These are phyloP conservation scores for Pollenia angustigena DNA, from an alignment of 2,888 invertebrate genomes.

Conservation along the genomic window DNA sequence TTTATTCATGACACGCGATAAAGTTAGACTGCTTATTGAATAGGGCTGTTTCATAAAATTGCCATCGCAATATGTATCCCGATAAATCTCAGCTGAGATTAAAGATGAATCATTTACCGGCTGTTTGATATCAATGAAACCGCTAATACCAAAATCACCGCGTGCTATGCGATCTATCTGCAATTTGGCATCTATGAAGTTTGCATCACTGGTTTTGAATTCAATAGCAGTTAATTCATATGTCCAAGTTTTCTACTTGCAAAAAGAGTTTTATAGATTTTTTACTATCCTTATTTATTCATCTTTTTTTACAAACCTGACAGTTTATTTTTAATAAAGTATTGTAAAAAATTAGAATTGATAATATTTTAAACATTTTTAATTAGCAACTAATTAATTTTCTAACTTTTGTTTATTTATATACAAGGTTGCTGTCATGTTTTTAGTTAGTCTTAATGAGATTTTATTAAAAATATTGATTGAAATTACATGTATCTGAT, in stretches of 20 bases:
- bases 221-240: background rate
- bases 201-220: background rate
- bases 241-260: background rate
- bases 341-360: too few species aligned
- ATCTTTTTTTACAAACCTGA: background rate
- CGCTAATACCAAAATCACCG: slow-evolving; percentile 18
- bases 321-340: background rate
- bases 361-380: too few species aligned
- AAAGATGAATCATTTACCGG: background rate
- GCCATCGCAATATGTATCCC: background rate
- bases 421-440: background rate
- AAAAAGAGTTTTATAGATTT: background rate
- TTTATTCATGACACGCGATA: slow-evolving; percentile 16
- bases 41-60: background rate
- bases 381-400: background rate
- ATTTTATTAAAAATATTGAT: background rate
- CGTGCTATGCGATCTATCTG: background rate
- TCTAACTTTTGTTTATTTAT: background rate
- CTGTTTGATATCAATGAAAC: slow-evolving; percentile 1
- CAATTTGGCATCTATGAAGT: background rate
- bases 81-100: background rate
- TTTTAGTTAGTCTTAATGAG: too few species aligned
- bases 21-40: background rate
- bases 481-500: background rate
- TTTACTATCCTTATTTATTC: background rate